Evolutionary conservation across 2,888 invertebrate genomes (phyloP), one percentile per base, ranked within the genome.

Genomic region (Agrenia bidenticulata): DNA sequence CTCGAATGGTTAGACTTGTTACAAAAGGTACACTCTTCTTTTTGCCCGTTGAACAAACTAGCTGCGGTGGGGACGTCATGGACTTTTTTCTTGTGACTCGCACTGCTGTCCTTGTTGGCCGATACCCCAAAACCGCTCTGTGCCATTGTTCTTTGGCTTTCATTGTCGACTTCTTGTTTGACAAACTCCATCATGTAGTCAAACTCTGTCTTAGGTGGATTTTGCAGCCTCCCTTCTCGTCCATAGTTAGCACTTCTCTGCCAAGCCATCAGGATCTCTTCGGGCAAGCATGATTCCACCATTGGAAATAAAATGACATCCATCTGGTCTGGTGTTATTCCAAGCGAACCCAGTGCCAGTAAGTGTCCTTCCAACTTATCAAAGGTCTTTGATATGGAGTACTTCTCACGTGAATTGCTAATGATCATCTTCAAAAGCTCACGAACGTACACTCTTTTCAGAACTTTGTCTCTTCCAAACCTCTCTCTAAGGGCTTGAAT

Each of bases 281-380:
- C 69, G 9, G 66, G 66, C 15, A 67, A 49, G 37, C 66, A 53
- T 9, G 67, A 67, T 45, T 62, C 64, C 41, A 67, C 69, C 27
- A 66, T 13, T 7, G 69, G 69, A n/a, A 60, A 67, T 27, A 69
- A 21, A 13, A 64, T 42, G 1, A 19, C 42, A 2, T 26, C 64
- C n/a, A 37, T 60, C 32, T 67, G 53, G 4, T 67, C 59, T 11
- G 19, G 9, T 1, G 67, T 62, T 2, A 64, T 41, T 11, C 62
- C 64, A 2, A 70, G 26, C 1, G 67, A 61, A 39, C 67, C 67
- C 27, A 70, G 27, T 1, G 67, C 51, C 13, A 41, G 1, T 24
- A 68, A 24, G 15, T 66, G 57, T 9, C 57, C 24, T 21, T 64
- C 62, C 1, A 67, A 1, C 15, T 57, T 26, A 23, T 66, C 65